These are phyloP conservation scores for Oxyruncus cristatus DNA, from an alignment of 2,113 vertebrate species.

Conservation along the genomic window DNA sequence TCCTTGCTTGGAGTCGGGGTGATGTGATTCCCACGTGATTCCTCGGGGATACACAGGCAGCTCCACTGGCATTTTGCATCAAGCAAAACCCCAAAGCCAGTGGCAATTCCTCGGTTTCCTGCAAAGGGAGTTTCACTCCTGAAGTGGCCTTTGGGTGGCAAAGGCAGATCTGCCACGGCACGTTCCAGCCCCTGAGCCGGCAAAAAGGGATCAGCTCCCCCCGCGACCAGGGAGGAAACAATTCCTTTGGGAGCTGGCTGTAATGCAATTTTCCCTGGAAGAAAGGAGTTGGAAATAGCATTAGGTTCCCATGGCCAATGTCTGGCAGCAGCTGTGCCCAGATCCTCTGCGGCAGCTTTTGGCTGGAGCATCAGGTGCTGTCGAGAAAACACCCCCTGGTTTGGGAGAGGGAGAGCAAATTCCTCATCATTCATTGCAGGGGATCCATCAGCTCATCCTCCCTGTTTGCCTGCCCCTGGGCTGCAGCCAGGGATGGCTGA, in stretches of 20 bases:
- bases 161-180: background rate
- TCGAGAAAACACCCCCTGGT: background rate
- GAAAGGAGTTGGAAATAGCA: background rate
- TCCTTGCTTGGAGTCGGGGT: background rate
- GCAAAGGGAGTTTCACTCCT: background rate
- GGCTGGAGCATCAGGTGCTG: background rate
- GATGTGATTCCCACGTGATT: rapidly evolving
- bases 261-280: constrained; percentile 24
- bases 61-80: background rate
- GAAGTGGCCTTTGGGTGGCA: background rate
- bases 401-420: background rate
- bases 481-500: background rate
- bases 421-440: too few relatives aligned
- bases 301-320: background rate
- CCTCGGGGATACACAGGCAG: background rate
- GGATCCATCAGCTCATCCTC: background rate
- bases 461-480: background rate
- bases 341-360: too few relatives aligned
- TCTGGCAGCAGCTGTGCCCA: background rate
- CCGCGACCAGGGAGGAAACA: rapidly evolving
- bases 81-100: background rate
- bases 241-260: background rate
- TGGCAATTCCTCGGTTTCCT: background rate
- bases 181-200: background rate
- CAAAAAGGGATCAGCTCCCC: background rate